Conservation (phyloP, 2,113 vertebrate genomes). For the Aptenodytes forsteri region DNA sequence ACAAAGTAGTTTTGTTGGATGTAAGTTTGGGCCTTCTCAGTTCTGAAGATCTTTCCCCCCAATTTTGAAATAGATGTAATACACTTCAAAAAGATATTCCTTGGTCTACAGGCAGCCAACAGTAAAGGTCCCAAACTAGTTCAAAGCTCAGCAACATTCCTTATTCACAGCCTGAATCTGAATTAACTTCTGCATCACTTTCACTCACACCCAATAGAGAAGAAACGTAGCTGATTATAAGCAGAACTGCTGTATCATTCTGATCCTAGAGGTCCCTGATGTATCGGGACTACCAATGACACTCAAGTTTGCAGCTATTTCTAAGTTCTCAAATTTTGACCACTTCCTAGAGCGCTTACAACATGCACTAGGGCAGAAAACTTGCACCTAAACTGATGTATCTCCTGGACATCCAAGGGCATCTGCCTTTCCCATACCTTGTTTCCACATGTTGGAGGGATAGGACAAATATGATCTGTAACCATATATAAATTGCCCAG, state of each 20-base stretch:
- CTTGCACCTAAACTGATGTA: neutral
- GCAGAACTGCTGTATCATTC: neutral
- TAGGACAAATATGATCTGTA: neutral
- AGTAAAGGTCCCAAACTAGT: neutral
- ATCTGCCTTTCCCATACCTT: neutral
- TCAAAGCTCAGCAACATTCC: neutral
- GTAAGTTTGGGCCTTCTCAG: neutral
- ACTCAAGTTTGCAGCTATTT: neutral
- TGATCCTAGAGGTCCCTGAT: neutral
- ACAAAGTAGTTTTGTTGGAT: neutral
- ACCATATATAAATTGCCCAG: neutral
- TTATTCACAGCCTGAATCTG: neutral
- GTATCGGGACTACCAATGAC: rapidly evolving
- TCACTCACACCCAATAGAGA: neutral
- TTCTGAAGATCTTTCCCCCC: neutral
- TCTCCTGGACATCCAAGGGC: neutral
- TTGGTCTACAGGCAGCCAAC: neutral
- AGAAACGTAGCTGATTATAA: neutral
- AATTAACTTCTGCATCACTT: neutral
- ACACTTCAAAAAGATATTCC: neutral
- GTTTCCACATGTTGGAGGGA: neutral
- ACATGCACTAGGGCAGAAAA: neutral
- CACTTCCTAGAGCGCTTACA: neutral
- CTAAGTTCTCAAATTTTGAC: neutral
- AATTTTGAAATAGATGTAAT: neutral